phyloP scores from a whole-genome alignment of 2,797 vertebrate species.

The Dendrocincla fuliginosa region DNA sequence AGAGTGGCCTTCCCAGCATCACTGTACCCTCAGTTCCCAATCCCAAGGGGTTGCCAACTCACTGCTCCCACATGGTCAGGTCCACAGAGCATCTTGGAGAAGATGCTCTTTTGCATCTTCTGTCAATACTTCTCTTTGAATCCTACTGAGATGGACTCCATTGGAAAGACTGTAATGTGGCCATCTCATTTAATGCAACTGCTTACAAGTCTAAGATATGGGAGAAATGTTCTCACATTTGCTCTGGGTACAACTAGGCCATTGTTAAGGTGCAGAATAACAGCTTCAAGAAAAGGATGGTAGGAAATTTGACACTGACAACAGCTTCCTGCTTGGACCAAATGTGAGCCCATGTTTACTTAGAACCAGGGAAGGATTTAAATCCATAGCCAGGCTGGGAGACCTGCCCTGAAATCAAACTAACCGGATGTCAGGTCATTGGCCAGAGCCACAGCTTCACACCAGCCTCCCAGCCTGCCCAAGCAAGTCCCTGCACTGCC shows the following conservation, averaged over 20 bases:
- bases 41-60: neutral
- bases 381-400: neutral
- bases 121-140: neutral
- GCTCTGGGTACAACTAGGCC: neutral
- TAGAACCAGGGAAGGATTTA: neutral
- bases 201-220: fast-evolving
- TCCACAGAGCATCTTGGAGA: neutral
- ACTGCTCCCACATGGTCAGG: neutral
- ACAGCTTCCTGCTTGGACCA: neutral
- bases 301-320: neutral
- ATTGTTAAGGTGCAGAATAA: neutral
- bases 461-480: neutral
- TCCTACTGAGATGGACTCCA: neutral
- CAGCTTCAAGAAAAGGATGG: neutral
- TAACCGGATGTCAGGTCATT: neutral
- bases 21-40: neutral
- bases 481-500: neutral
- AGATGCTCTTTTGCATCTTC: neutral
- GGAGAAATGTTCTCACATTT: neutral
- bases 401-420: neutral
- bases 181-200: neutral
- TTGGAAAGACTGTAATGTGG: neutral
- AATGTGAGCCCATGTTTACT: neutral
- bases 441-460: neutral
- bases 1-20: neutral